A percentile compares a stretch with the other conserved stretches of the same genome.
These are phyloP conservation scores for Nicator chloris DNA, from an alignment of 2,113 vertebrate species.

Conservation along the genomic window DNA sequence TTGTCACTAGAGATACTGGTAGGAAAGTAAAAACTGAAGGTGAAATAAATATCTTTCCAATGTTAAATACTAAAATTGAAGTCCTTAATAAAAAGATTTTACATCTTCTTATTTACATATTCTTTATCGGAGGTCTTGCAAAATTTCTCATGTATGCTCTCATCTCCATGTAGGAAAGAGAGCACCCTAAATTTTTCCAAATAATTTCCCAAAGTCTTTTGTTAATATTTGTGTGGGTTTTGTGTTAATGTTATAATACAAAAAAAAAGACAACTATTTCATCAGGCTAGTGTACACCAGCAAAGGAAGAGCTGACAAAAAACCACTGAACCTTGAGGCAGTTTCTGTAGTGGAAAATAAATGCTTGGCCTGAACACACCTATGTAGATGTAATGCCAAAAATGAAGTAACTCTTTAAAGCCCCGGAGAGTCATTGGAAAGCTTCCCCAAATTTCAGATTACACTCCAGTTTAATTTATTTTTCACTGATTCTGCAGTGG, in stretches of 20 bases:
- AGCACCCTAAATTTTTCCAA: neutral
- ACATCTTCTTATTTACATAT: neutral
- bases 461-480: neutral
- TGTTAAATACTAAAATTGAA: neutral
- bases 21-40: neutral
- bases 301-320: neutral
- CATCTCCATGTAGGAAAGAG: neutral
- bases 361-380: neutral
- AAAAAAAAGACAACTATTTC: neutral
- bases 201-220: neutral
- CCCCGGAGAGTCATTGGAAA: neutral
- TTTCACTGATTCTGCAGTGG: neutral
- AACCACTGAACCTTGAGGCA: neutral
- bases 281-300: neutral
- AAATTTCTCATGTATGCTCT: neutral
- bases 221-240: neutral
- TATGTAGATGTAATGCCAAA: neutral
- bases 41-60: neutral
- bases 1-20: neutral
- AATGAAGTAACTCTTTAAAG: neutral
- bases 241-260: neutral
- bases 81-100: neutral
- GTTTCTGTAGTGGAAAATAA: neutral
- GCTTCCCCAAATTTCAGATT: neutral
- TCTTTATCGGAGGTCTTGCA: neutral